Evolutionary conservation across 2,113 vertebrate species (phyloP), one percentile per base, ranked within the genome.

Genomic region (Sander vitreus): DNA sequence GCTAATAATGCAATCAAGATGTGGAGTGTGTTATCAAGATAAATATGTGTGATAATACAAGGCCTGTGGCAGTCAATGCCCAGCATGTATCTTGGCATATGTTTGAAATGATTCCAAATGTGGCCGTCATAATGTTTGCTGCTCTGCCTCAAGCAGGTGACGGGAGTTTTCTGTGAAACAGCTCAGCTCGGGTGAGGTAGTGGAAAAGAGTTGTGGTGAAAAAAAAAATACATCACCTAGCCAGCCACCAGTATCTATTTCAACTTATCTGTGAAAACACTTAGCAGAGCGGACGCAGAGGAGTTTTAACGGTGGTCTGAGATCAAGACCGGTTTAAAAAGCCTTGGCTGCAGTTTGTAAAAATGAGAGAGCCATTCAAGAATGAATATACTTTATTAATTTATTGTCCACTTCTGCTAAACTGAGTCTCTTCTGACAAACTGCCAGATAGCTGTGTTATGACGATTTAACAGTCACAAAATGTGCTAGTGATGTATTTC

Each of bases 1-100:
- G 84, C 83, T 89, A 82, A 89, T 83, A 73, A 72, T 73, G 59
- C 84, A 77, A 80, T 89, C 69, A 75, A 87, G 87, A 86, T 68
- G 73, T 72, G 76, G 75, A 83, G 77, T 43, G 76, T 86, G 84
- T 89, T 71, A 85, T 83, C 50, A 14, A 62, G 77, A 88, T 67
- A 51, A 88, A 89, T 74, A 69, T 80, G 81, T 82, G 47, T 85
- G 83, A 87, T 87, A 81, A 82, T 48, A 57, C 83, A 3, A 48
- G 78, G 81, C 83, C 78, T 6, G 75, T 66, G 60, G 83, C 84
- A 65, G 76, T 70, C 19, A 62, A 33, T 60, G 47, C 81, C 59
- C 81, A 16, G 64, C 54, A 33, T 43, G 81, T 36, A 62, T 65
- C 27, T 73, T 50, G 75, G 67, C 83, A 64, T 51, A 71, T 69